Percentiles rank a stretch among this genome's conserved stretches.
Evolutionary conservation across 2,797 vertebrate genomes (phyloP).

Genomic region (Scarus forsteni): DNA sequence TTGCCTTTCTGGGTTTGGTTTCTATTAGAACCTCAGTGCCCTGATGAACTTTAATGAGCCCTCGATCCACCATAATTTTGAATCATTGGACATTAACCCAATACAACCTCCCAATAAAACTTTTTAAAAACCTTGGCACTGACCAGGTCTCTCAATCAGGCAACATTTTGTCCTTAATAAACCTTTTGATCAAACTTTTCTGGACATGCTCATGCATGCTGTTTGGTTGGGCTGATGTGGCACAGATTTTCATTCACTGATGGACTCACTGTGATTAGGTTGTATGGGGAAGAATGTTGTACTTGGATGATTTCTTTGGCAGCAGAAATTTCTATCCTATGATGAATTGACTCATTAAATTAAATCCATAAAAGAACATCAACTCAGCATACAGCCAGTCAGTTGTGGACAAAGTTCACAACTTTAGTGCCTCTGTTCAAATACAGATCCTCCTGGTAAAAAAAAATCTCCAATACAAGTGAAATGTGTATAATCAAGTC

Average conservation of each 20-base stretch:
- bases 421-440: no score
- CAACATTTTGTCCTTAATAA: conserved; percentile 55
- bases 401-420: no score
- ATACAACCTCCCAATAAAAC: conserved; percentile 12
- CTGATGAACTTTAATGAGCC: conserved; percentile 41
- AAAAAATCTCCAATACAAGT: no score
- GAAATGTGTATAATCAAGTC: no score
- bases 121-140: conserved; percentile 49
- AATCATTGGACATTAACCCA: conserved; percentile 40
- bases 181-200: conserved; percentile 47
- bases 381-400: conserved; percentile 5
- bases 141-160: conserved; percentile 52
- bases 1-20: conserved; percentile 14
- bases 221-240: conserved; percentile 60
- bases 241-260: conserved; percentile 54
- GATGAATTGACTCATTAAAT: conserved; percentile 37
- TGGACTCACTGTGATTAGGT: conserved; percentile 22
- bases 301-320: conserved; percentile 69
- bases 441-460: no score
- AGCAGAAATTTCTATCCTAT: conserved; percentile 39
- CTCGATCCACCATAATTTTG: conserved; percentile 28
- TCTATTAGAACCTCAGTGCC: conserved; percentile 10
- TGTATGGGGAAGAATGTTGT: conserved; percentile 66
- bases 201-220: conserved; percentile 39
- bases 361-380: conserved; percentile 50